phyloP scores from a whole-genome alignment of 1,140 invertebrate genomes.

The Drosophila repletoides region DNA sequence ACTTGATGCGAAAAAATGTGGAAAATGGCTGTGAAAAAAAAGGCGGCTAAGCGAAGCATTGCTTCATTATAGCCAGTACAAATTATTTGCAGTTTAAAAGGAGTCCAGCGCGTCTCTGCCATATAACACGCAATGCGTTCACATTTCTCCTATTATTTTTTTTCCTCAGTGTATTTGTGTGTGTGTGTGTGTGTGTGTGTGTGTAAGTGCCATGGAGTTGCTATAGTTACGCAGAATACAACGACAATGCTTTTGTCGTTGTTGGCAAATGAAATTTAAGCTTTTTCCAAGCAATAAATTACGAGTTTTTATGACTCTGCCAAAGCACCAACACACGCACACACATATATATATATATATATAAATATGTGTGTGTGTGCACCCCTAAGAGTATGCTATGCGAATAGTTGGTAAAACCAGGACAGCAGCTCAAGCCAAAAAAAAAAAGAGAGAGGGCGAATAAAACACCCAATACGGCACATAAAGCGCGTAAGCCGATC shows the following conservation, averaged over 20 bases:
- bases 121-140: conserved; percentile 53
- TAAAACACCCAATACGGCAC: conserved; percentile 48
- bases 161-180: neutral
- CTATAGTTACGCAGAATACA: conserved; percentile 56
- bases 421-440: conserved; percentile 18
- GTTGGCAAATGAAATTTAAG: conserved; percentile 80
- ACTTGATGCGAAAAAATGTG: neutral
- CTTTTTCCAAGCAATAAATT: conserved; percentile 81
- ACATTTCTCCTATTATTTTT: conserved; percentile 17
- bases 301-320: conserved; percentile 79
- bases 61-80: conserved; percentile 66
- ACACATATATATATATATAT: conserved; percentile 16
- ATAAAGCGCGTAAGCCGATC: conserved; percentile 78
- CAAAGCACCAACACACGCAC: conserved; percentile 43
- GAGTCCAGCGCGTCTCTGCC: conserved; percentile 14
- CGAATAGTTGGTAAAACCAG: conserved; percentile 61
- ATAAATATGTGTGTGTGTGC: conserved; percentile 14
- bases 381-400: conserved; percentile 42
- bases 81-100: conserved; percentile 74
- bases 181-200: conserved; percentile 9
- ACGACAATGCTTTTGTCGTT: conserved; percentile 66
- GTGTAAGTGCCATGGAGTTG: conserved; percentile 35
- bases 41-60: conserved; percentile 42
- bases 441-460: conserved; percentile 2
- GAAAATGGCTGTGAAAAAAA: neutral